Evolutionary conservation across 2,113 vertebrate genomes (phyloP).

Genomic region (Varanus komodoensis): DNA sequence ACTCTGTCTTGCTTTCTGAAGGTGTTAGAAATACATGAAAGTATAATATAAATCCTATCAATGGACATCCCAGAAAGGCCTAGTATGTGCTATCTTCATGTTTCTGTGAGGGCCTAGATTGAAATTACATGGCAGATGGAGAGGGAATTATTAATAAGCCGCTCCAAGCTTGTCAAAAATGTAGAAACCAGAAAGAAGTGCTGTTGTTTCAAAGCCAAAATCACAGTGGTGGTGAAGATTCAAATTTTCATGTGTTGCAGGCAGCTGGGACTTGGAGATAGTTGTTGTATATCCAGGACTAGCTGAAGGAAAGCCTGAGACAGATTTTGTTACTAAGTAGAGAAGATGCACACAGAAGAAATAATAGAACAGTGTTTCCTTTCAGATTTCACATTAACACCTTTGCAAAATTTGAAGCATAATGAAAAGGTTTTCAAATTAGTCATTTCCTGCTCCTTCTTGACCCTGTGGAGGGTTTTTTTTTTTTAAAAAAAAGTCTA

Average conservation of each 20-base stretch:
- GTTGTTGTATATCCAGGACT: background rate
- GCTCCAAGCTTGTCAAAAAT: background rate
- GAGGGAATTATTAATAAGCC: background rate
- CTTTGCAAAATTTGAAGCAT: constrained; percentile 36
- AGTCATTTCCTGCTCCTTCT: constrained; percentile 70
- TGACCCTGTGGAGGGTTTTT: constrained; percentile 46
- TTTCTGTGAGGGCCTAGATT: background rate
- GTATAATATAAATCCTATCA: background rate
- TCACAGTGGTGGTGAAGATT: background rate
- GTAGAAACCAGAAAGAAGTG: background rate
- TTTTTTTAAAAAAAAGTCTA: constrained; percentile 63
- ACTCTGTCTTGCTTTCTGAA: background rate
- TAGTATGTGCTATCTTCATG: background rate
- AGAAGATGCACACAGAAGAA: background rate
- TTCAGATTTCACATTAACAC: constrained; percentile 7
- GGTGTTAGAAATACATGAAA: background rate
- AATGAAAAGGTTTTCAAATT: constrained; percentile 64
- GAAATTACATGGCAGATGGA: background rate
- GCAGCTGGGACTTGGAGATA: background rate
- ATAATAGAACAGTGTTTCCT: constrained; percentile 25
- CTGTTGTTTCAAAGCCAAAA: too few species aligned
- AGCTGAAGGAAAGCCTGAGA: background rate
- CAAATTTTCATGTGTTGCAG: background rate
- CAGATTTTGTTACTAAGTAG: background rate
- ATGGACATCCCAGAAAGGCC: background rate